Base-by-base conservation (phyloP, 2,113 vertebrate species). In the Taurulus bubalis region DNA sequence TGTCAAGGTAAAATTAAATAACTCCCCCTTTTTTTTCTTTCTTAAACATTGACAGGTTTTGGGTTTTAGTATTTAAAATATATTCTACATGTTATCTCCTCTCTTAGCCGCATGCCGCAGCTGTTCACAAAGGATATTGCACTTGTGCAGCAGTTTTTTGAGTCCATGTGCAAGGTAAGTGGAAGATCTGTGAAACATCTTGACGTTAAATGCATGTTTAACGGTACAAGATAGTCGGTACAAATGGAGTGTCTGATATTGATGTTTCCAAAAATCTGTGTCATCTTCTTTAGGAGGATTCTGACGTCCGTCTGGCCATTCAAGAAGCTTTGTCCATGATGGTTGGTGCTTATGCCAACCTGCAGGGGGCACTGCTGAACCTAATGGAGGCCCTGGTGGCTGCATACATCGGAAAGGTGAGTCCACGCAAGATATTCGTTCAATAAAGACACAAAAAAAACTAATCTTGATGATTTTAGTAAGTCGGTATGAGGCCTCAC, bases 261-360 rank as follows among this genome's bases (percentile, higher is more conserved):
- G 40, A 66, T n/a, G 8, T 72, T 56, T 59, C 32, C 47, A 49
- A 58, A 63, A 53, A 51, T n/a, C 5, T 42, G 8, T 71, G 8
- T 51, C 6, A 3, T 56, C 32, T 34, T 45, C 24, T 82, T 11
- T 2, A 99, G 98, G 98, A 98, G 93, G 97, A 98, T 55, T 81
- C 97, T 1, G 98, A 99, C 82, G 98, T 98, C 28, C 96, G 98
- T 60, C 96, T 99, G 75, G 97, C 98, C 79, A 99, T 99, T 91
- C 98, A 99, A 68, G 98, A 99, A 80, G 98, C 98, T 1, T 92
- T 99, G 72, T 99, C 98, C 20, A 97, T 99, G 98, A 99, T 99
- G 98, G 98, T 99, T 87, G 97, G 96, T 67, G 98, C 98, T 4
- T 99, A 98, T 16, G 96, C 95, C 72, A 95, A 96, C 92, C 94